Percentiles rank a stretch among this genome's conserved stretches.
Conservation (phyloP, 2,113 vertebrate species). For the Cyrtonyx montezumae region DNA sequence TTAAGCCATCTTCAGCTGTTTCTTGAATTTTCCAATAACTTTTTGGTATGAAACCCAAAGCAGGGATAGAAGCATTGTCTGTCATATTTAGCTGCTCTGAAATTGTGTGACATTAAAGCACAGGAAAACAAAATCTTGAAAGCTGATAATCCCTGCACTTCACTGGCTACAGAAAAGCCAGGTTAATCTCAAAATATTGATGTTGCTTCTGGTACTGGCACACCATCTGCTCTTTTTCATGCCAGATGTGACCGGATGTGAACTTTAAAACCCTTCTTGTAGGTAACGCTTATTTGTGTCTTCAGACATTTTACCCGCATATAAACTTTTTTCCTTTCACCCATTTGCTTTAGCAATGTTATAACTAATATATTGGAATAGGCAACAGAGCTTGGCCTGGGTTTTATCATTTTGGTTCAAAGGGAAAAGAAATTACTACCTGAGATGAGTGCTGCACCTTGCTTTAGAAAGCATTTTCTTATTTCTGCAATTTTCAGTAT, state of each 20-base stretch:
- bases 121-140: slow-evolving; percentile 42
- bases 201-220: slow-evolving; percentile 18
- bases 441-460: not conserved
- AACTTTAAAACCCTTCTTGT: slow-evolving; percentile 59
- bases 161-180: slow-evolving; percentile 26
- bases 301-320: slow-evolving; percentile 27
- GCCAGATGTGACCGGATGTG: not conserved
- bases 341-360: slow-evolving; percentile 2
- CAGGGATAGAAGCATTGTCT: slow-evolving; percentile 9
- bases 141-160: slow-evolving; percentile 51
- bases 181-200: slow-evolving; percentile 51
- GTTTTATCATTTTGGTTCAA: not conserved
- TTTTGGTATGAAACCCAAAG: slow-evolving; percentile 14
- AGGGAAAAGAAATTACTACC: not conserved
- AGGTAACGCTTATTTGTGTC: slow-evolving; percentile 27
- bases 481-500: slow-evolving; percentile 15
- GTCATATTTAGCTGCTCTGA: slow-evolving; percentile 41
- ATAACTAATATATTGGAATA: not conserved
- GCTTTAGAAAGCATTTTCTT: not conserved
- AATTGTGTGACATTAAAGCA: slow-evolving; percentile 57
- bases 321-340: slow-evolving; percentile 8
- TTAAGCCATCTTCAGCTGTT: slow-evolving; percentile 26
- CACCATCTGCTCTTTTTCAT: slow-evolving; percentile 49
- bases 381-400: not conserved
- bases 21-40: slow-evolving; percentile 21